Evolutionary conservation across 2,113 vertebrate species (phyloP).

Genomic region (Phalacrocorax carbo): DNA sequence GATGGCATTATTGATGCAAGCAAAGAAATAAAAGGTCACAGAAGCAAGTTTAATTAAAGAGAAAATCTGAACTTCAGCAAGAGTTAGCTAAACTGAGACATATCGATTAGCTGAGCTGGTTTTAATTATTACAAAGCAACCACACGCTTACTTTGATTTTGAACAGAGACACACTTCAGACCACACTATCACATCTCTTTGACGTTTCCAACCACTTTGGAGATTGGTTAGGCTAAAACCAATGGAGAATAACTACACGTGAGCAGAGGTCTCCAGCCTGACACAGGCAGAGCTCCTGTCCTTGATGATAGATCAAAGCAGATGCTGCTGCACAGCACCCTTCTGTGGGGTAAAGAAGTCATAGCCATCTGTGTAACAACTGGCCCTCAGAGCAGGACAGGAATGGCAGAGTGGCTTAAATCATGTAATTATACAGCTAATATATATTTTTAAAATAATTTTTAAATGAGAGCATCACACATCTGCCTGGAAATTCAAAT

Average conservation of each 20-base stretch:
- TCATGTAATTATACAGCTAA: not conserved
- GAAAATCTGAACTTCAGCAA: not conserved
- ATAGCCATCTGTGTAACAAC: not conserved
- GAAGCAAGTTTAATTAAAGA: constrained; percentile 34
- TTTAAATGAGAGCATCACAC: accelerated
- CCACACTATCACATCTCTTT: not conserved
- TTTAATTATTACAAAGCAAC: constrained; percentile 26
- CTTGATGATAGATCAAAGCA: not conserved
- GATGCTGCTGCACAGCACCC: not conserved
- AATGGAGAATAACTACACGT: not conserved
- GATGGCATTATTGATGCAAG: not conserved
- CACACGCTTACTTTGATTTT: not conserved
- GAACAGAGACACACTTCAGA: not conserved
- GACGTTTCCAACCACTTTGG: not conserved
- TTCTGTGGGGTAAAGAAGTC: not conserved
- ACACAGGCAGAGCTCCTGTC: not conserved
- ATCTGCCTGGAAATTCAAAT: not conserved
- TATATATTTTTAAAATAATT: not conserved
- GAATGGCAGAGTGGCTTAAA: not conserved
- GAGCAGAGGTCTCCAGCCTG: not conserved
- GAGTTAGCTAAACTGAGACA: not conserved
- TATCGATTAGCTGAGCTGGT: not conserved
- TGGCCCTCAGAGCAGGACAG: not conserved
- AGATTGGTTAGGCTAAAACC: not conserved
- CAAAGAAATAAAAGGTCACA: constrained; percentile 21